A percentile compares a stretch with the other conserved stretches of the same genome.
phyloP scores from a whole-genome alignment of 2,888 invertebrate genomes.

The Exephanes ischioxanthus region DNA sequence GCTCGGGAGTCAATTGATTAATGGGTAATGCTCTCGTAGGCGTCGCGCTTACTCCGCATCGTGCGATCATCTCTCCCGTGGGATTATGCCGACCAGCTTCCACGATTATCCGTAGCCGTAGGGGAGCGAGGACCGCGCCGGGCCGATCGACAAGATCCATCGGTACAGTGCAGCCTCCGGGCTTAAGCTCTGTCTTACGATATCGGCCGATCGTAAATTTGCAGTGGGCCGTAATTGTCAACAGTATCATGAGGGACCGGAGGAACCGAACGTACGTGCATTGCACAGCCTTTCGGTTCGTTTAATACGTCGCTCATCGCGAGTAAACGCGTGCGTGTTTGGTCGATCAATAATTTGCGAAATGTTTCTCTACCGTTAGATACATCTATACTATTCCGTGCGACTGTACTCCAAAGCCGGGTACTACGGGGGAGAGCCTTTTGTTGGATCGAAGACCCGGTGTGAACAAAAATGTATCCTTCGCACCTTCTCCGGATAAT shows the following conservation, averaged over 20 bases:
- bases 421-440: neutral
- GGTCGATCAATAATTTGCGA: constrained; percentile 30
- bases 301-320: constrained; percentile 12
- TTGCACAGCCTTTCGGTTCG: constrained; percentile 11
- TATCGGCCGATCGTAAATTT: neutral
- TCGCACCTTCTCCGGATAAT: neutral
- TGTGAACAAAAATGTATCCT: neutral
- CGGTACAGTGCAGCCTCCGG: neutral
- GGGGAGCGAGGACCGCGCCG: constrained; percentile 12
- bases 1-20: constrained; percentile 73
- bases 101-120: constrained; percentile 32
- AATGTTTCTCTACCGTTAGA: neutral
- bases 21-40: constrained; percentile 68
- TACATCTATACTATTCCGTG: neutral
- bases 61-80: constrained; percentile 58
- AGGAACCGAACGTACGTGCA: constrained; percentile 6
- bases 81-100: constrained; percentile 66
- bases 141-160: constrained; percentile 55
- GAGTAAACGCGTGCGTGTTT: constrained; percentile 55
- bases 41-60: constrained; percentile 56
- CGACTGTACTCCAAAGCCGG: neutral
- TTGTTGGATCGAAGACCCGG: neutral
- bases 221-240: neutral
- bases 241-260: neutral
- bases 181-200: constrained; percentile 5